Evolutionary conservation across 2,888 invertebrate species (phyloP).

Genomic region (Synanthedon formicaeformis): DNA sequence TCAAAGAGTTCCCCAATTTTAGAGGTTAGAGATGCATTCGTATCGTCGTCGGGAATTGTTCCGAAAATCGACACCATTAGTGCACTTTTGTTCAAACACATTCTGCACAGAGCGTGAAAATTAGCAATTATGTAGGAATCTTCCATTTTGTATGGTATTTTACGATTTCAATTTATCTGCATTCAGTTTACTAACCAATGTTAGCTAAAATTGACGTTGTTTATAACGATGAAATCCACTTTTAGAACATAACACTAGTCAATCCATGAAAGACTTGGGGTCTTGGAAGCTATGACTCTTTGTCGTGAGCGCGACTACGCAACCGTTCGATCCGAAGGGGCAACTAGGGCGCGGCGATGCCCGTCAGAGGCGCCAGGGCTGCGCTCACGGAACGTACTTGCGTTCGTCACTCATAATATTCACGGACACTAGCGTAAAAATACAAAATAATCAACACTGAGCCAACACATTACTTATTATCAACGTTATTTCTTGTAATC

Average conservation of each 20-base stretch:
- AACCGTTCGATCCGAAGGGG: constrained; percentile 66
- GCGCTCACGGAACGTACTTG: constrained; percentile 58
- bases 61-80: constrained; percentile 75
- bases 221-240: constrained; percentile 26
- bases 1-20: constrained; percentile 68
- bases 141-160: constrained; percentile 43
- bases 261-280: constrained; percentile 9
- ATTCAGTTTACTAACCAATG: not conserved
- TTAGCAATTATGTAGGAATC: constrained; percentile 69
- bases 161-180: not conserved
- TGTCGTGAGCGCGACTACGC: constrained; percentile 53
- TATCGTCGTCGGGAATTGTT: constrained; percentile 60
- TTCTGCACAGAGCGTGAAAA: constrained; percentile 74
- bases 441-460: not conserved
- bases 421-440: not conserved
- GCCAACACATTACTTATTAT: too few species aligned
- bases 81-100: constrained; percentile 74
- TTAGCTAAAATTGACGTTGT: constrained; percentile 13
- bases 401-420: constrained; percentile 5
- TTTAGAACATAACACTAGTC: constrained; percentile 18
- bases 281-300: constrained; percentile 33
- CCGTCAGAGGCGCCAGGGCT: constrained; percentile 68
- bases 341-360: constrained; percentile 65
- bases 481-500: not conserved
- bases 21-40: constrained; percentile 57